These are phyloP conservation scores for Ceraclea dissimilis DNA, from an alignment of 2,888 invertebrate genomes.

Conservation along the genomic window DNA sequence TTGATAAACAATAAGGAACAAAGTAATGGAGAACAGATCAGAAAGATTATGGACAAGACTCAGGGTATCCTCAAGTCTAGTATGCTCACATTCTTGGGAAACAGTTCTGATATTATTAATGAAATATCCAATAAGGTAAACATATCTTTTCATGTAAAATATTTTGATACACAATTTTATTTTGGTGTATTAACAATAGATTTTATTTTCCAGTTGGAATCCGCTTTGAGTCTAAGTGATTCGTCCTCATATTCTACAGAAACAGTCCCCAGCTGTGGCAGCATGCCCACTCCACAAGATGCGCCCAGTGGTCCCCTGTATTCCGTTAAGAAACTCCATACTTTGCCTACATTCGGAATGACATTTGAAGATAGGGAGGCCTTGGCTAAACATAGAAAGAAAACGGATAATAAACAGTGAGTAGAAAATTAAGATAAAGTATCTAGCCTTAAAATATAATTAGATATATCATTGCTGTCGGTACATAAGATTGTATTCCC, in stretches of 20 bases:
- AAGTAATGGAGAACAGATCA: conserved; percentile 37
- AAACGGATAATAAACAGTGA: conserved; percentile 15
- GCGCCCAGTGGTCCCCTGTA: background rate
- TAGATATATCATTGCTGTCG: background rate
- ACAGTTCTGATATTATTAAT: conserved; percentile 43
- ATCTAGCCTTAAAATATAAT: background rate
- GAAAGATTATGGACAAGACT: conserved; percentile 40
- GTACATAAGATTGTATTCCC: no score
- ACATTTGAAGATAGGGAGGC: conserved; percentile 38
- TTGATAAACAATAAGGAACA: conserved; percentile 28
- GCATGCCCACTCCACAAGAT: background rate
- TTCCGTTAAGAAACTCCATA: conserved; percentile 22
- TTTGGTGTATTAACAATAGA: background rate
- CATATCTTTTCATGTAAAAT: background rate
- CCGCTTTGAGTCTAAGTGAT: conserved; percentile 29
- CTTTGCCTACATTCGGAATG: conserved; percentile 28
- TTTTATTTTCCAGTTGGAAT: conserved; percentile 26
- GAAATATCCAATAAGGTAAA: conserved; percentile 42
- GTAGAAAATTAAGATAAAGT: background rate
- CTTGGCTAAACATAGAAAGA: conserved; percentile 36
- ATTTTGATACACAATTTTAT: background rate
- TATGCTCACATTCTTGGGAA: conserved; percentile 41
- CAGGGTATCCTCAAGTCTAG: conserved; percentile 40
- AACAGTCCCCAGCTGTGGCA: conserved; percentile 13
- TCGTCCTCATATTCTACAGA: conserved; percentile 26